phyloP scores from a whole-genome alignment of 2,113 vertebrate species.

The Chionodraco myersi region DNA sequence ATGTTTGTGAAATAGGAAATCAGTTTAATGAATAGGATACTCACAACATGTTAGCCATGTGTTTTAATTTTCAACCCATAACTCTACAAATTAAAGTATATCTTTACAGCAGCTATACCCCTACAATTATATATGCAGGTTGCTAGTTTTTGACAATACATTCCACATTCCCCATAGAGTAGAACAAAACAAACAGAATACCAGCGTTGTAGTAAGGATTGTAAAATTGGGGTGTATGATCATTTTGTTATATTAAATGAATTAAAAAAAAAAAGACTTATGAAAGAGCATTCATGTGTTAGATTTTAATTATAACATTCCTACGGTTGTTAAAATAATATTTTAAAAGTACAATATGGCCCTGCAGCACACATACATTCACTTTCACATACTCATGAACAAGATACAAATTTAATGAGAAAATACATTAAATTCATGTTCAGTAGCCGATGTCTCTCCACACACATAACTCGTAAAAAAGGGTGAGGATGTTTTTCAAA shows the following conservation, averaged over 20 bases:
- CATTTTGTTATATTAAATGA: too few species aligned
- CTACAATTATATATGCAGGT: too few species aligned
- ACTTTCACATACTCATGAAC: conserved; percentile 6
- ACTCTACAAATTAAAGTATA: not conserved
- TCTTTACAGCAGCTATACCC: too few species aligned
- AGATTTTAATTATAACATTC: not conserved
- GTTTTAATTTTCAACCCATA: not conserved
- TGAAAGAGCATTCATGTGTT: not conserved
- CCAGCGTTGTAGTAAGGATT: not conserved
- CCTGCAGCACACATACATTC: not conserved
- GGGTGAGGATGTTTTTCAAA: not conserved
- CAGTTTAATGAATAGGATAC: not conserved
- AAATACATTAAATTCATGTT: not conserved
- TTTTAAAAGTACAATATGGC: not conserved
- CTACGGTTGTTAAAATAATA: not conserved
- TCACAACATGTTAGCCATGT: not conserved
- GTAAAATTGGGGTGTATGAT: too few species aligned
- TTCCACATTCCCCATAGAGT: too few species aligned
- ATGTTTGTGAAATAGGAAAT: too few species aligned
- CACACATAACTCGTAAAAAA: not conserved
- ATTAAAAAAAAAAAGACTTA: too few species aligned
- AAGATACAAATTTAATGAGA: conserved; percentile 7
- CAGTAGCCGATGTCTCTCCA: not conserved
- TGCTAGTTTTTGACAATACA: too few species aligned
- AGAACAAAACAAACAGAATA: not conserved